Conservation (phyloP, 2,888 invertebrate species). For the Selenia dentaria region DNA sequence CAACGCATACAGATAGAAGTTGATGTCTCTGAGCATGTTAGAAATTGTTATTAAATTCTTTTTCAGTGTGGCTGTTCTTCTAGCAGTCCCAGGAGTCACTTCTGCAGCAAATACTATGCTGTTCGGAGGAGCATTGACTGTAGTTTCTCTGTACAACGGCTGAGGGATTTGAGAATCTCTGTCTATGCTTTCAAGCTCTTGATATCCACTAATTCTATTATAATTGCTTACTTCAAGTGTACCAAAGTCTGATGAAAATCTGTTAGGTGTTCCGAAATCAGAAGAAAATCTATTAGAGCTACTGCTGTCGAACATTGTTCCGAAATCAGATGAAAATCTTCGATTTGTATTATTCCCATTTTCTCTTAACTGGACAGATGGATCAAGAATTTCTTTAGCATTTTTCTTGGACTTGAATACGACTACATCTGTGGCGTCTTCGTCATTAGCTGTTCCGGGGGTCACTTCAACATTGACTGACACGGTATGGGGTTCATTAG, state of each 20-base stretch:
- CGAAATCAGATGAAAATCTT: slow-evolving; percentile 56
- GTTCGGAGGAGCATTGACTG: slow-evolving; percentile 70
- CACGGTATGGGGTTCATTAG: slow-evolving; percentile 23
- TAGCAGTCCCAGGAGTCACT: slow-evolving; percentile 65
- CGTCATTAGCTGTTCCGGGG: slow-evolving; percentile 52
- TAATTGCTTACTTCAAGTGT: slow-evolving; percentile 58
- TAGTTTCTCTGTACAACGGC: slow-evolving; percentile 83
- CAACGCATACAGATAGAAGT: slow-evolving; percentile 84
- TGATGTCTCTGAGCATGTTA: slow-evolving; percentile 70
- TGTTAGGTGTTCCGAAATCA: slow-evolving; percentile 44
- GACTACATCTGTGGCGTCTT: slow-evolving; percentile 68
- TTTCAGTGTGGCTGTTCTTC: slow-evolving; percentile 70
- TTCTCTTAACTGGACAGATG: slow-evolving; percentile 61
- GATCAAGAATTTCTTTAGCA: slow-evolving; percentile 71
- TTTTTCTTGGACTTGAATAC: slow-evolving; percentile 68
- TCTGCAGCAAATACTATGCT: slow-evolving; percentile 65
- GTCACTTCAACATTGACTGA: slow-evolving; percentile 31
- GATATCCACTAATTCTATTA: slow-evolving; percentile 60
- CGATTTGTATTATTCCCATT: slow-evolving; percentile 39
- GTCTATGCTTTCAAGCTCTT: slow-evolving; percentile 73
- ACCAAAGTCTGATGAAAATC: slow-evolving; percentile 68
- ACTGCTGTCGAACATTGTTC: slow-evolving; percentile 44
- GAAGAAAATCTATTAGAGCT: slow-evolving; percentile 43
- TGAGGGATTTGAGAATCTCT: slow-evolving; percentile 67
- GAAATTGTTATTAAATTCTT: slow-evolving; percentile 73